These are phyloP conservation scores for Ophion slaviceki DNA, from an alignment of 2,888 invertebrate species.

Conservation along the genomic window DNA sequence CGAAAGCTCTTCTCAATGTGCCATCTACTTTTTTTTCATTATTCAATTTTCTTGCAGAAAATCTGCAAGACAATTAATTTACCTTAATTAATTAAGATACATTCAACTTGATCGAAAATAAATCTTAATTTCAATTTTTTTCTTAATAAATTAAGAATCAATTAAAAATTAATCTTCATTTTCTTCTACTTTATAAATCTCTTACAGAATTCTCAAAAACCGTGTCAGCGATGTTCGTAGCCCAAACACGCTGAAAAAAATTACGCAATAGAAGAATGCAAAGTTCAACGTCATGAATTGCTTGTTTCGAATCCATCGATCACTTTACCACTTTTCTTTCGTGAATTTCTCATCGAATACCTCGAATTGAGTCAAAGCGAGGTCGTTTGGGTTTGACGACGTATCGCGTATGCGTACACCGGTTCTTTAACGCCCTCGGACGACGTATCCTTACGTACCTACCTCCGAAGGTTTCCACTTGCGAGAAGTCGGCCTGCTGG, in stretches of 20 bases:
- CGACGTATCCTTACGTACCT: constrained; percentile 21
- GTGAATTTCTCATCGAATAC: constrained; percentile 11
- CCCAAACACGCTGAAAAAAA: background rate
- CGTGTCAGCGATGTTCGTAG: no score
- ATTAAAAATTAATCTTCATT: no score
- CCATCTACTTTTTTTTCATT: no score
- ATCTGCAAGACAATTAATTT: no score
- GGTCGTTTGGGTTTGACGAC: constrained; percentile 8
- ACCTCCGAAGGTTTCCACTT: constrained; percentile 56
- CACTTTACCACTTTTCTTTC: background rate
- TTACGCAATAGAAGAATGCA: background rate
- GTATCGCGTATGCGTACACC: constrained; percentile 13
- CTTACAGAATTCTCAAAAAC: no score
- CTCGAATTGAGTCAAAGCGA: constrained; percentile 11
- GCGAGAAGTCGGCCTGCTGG: constrained; percentile 30
- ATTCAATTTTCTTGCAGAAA: no score
- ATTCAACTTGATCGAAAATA: no score
- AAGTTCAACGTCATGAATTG: background rate
- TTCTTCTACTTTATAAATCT: no score
- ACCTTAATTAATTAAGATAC: no score
- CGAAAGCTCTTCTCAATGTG: no score
- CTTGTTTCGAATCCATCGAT: background rate
- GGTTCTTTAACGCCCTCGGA: constrained; percentile 7
- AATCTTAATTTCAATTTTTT: no score
- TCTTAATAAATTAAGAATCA: no score